Base-by-base conservation (phyloP, 2,797 vertebrate genomes). In the Hephaestus fuliginosus region DNA sequence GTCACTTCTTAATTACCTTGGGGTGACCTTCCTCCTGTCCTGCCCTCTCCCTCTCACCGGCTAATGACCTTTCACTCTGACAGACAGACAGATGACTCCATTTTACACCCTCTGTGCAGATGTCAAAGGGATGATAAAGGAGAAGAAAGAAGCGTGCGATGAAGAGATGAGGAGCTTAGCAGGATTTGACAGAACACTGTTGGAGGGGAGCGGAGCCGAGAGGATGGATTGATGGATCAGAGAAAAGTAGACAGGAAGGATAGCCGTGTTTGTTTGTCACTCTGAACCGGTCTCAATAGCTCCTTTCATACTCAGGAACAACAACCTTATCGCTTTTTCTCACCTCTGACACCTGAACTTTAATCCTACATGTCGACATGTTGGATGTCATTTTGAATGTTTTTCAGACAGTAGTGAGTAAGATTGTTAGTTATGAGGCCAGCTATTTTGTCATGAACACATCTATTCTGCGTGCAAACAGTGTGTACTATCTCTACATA, bases 51-150 rank as follows among this genome's bases (percentile, higher is more conserved):
- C 80, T 85, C 83, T 87, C 77, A 17, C 79, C 49, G 83, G 85
- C 57, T 92, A 92, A 92, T 93, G 95, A 97, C 96, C 95, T 97
- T 97, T 96, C 92, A 25, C 61, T 86, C 74, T 92, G 91, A 89
- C 95, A 96, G 95, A 96, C 95, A 95, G 95, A 96, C 90, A 92
- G 93, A 96, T 96, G 94, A 91, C 91, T 95, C 92, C 89, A 95
- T 88, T 92, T 90, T 86, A 76, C 86, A 78, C 69, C 88, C 87
- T 86, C 52, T 80, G 87, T 70, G 83, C 61, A 70, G 75, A 78
- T 87, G 89, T 93, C 92, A 91, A 39, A 36, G 36, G 66, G 68
- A 89, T 89, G 90, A 94, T 90, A 67, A 82, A 91, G 74, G 85
- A 92, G 83, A 74, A 76, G 69, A 81, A 82, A 80, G 77, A 87